Conservation (phyloP, 1,140 invertebrate genomes). For the Trachymyrmex septentrionalis region DNA sequence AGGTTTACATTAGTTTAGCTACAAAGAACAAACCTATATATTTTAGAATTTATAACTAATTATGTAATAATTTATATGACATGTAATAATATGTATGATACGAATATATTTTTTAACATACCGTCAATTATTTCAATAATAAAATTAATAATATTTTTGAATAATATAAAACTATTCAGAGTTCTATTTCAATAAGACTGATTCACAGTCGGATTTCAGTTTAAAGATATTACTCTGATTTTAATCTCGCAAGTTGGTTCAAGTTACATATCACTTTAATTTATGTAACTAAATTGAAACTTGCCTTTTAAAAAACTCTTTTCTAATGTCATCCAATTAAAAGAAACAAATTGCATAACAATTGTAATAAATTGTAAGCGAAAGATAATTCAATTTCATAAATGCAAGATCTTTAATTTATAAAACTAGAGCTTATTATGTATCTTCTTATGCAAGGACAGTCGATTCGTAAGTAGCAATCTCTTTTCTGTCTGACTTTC, state of each 20-base stretch:
- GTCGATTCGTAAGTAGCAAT: no score
- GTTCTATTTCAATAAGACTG: slow-evolving; percentile 45
- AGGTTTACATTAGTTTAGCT: no score
- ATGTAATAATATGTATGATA: background rate
- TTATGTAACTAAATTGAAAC: slow-evolving; percentile 66
- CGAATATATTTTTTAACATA: background rate
- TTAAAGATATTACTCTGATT: slow-evolving; percentile 41
- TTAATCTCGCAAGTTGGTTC: slow-evolving; percentile 73
- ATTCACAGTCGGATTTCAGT: slow-evolving; percentile 13
- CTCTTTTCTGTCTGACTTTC: no score
- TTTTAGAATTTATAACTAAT: background rate
- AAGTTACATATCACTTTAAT: slow-evolving; percentile 38
- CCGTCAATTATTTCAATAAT: background rate
- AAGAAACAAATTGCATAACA: background rate
- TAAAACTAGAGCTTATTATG: background rate
- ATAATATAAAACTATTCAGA: slow-evolving; percentile 59
- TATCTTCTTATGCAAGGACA: background rate
- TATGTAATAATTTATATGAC: no score
- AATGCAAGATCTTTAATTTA: background rate
- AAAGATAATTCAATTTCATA: background rate
- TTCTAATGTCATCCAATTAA: background rate
- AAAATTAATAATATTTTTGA: background rate
- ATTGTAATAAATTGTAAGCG: background rate
- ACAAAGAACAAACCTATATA: background rate
- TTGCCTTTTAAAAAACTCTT: slow-evolving; percentile 62